Base-by-base conservation (phyloP, 2,888 invertebrate genomes). In the Acrobeloides nanus region DNA sequence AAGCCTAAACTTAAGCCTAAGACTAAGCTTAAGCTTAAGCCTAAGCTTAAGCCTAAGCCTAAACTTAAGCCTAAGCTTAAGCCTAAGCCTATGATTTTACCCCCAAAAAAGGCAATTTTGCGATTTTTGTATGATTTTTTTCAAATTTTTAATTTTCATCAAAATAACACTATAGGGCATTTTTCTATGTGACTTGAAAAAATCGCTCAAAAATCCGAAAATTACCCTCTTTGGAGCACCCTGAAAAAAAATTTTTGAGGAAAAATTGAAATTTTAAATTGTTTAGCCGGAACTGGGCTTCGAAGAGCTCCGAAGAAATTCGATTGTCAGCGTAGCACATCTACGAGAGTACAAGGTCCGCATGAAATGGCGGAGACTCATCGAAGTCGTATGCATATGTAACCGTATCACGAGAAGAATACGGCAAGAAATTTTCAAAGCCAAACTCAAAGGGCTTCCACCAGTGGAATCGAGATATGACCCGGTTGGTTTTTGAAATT, bases 321-420 rank as follows among this genome's bases (percentile, higher is more conserved):
- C 75, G 24, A 69, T 68, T 52, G 76, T 77, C 53, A 79, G 77
- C 59, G 74, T 76, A 12, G 73, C 75, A 38, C 74, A 75, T 50
- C 74, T 80, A 48, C 77, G 76, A 55, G 74, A 75, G 29, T 79
- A 79, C 61, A 74, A 77, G 45, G 77, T 77, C 6, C 59, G 76
- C 42, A 75, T 75, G 48, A 61, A 76, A 54, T 79, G 79, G 79
- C 59, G 27, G 24, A 33, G 20, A 12, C 25, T 6, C 56, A 49
- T 4, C 37, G 61, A 12, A 18, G 18, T 12, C 46, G 47, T 15
- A 8, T 44, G 24, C 53, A 48, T 20, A 51, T 57, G 26, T 27
- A 32, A 29, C 51, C 45, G 35, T 50, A 48, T 24, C 43, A 20
- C 33, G 34, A 45, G 21, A n/a, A 39, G 8, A 47, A 52, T 29